Evolutionary conservation across 53 echinoderm and acorn worm species (phyloP), one percentile per base, ranked within the genome.

Genomic region (Apostichopus leukothele): DNA sequence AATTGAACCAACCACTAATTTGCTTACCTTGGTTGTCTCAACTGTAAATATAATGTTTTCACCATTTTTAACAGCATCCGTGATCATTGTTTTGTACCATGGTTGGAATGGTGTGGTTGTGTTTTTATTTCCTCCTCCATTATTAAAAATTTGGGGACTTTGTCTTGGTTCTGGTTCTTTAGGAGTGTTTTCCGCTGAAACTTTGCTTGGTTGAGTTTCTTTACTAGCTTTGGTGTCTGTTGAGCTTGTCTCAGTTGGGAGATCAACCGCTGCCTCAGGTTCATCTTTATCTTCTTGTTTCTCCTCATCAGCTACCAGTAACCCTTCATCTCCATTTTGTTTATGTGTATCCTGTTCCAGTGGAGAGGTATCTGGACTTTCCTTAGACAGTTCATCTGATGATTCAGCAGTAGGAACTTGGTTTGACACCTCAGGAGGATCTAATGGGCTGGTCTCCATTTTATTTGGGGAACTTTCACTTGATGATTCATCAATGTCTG

Each of bases 1-100:
- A 39, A 39, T 39, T 39, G 39, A 39, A 39, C 39, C 39, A 39
- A 39, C 80, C 20, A 3, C 1, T 4, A 75, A 73, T 14, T 39
- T 39, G 19, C 73, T 86, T 90, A 96, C 96, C 94, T 93, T 99
- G 76, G 79, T 90, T 26, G 99, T 99, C 60, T 93, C 87, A 66
- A 99, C 85, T 60, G 93, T 91, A 89, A 95, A 99, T 52, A 89
- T 93, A 85, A 99, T 89, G 71, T 90, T 54, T 54, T 93, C 94
- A 22, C 99, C 99, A 91, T 99, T 91, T 76, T 99, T 99, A n/a
- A 93, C 94, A 20, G 99, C 96, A 75, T 91, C 92, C 1, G 89
- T 79, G 4, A 99, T 91, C 51, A 84, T 86, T 73, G 94, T 94
- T 67, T 92, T 93, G 78, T 96, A 99, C 99, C 99, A 99, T 7